Conservation (phyloP, 2,113 vertebrate genomes). For the Myanophis thanlyinensis region DNA sequence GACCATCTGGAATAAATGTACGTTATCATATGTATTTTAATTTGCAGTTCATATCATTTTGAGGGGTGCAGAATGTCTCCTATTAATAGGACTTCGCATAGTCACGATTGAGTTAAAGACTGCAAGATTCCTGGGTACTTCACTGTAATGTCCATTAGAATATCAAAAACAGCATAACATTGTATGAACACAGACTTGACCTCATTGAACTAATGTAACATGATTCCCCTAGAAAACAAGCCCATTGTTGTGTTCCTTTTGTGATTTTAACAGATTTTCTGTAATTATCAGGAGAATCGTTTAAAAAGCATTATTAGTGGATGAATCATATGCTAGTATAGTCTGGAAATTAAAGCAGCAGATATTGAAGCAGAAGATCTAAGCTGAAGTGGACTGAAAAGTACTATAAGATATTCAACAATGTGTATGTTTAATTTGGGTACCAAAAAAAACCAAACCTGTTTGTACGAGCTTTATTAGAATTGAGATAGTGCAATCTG, state of each 20-base stretch:
- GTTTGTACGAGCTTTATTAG: not conserved
- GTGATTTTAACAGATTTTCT: constrained; percentile 15
- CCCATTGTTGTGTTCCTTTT: not conserved
- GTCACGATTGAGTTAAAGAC: not conserved
- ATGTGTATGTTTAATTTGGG: not conserved
- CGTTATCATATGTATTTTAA: not conserved
- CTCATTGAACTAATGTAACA: not conserved
- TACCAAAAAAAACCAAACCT: not conserved
- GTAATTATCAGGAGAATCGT: constrained; percentile 20
- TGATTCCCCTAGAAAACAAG: not conserved
- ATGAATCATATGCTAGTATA: not conserved
- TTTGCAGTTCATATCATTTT: not conserved
- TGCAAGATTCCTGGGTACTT: not conserved
- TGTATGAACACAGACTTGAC: not conserved
- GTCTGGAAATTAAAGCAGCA: not conserved
- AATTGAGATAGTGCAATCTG: not conserved
- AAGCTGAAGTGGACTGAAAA: not conserved
- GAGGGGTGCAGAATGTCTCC: not conserved
- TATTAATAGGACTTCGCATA: not conserved
- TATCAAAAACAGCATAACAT: not conserved
- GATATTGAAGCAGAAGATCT: constrained; percentile 1
- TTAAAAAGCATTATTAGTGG: not conserved
- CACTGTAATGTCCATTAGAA: not conserved
- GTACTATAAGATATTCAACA: constrained; percentile 14
- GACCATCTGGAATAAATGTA: not conserved